Evolutionary conservation across 2,888 invertebrate species (phyloP), one percentile per base, ranked within the genome.

Genomic region (Entomobrya proxima): DNA sequence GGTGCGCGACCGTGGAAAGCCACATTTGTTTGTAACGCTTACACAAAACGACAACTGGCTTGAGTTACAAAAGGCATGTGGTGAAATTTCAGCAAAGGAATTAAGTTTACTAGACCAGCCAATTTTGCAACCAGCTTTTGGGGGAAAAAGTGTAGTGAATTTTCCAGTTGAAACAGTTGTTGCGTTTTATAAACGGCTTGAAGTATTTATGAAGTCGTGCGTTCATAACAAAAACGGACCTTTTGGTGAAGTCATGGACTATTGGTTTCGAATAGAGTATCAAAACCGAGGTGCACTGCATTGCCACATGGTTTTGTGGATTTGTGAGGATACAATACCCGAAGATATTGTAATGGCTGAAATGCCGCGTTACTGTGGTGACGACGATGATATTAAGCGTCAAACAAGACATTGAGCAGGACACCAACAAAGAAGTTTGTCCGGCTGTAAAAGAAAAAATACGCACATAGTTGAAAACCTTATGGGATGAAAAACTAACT

Each of bases 41-140:
- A 75, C 75, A 18, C 75, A 75, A 50, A 75, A 75, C 24, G 75
- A 75, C 32, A 75, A 75, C 32, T 52, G 75, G 75, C 18, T 32
- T 32, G 75, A 75, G 15, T 32, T 75, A 32, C 75, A 75, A 52
- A 21, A 52, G 7, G 50, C 15, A 15, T 50, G 50, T 30, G 75
- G 75, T 6, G 4, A 18, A n/a, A 24, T 75, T 4, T 75, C 75
- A 7, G 9, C 2, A 15, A 18, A 6, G 11, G 75, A 75, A 11
- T 11, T 75, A n/a, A 27, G 50, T 11, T 11, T 6, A 11, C n/a
- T 75, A n/a, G 21, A 75, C n/a, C 6, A 75, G n/a, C 32, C 32
- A 2, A 50, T 75, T n/a, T 50, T 75, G 75, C 75, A 52, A 32
- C 75, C 75, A 18, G 75, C 75, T 30, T 50, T 75, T 32, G 50